Base-by-base conservation (phyloP, 92 coral and sea anemone species). In the Epizoanthus illoricatus region DNA sequence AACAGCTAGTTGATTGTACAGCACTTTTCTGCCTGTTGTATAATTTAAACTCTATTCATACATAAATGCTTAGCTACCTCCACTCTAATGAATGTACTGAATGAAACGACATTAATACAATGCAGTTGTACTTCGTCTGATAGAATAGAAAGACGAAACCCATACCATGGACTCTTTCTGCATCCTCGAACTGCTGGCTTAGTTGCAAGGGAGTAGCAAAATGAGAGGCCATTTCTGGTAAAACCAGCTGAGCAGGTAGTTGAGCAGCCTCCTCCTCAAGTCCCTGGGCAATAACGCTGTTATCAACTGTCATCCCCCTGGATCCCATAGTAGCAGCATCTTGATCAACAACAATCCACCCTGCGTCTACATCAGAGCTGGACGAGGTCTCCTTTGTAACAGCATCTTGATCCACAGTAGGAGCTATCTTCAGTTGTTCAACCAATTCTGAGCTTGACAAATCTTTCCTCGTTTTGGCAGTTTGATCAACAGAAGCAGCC, bases 131-230 rank as follows among this genome's bases (percentile, higher is more conserved):
- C 56, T 1, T 49, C 15, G 11, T 49, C 9, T 49, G 15, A 49
- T 7, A 49, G 11, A 49, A 49, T 8, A 0, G 9, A 0, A 49
- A 49, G 11, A 45, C 8, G 56, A 0, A 49, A 49, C 13, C 9
- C 56, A 49, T 80, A 91, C 94, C 94, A 81, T 84, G 76, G 5
- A 84, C 94, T 88, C 87, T 78, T 69, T 80, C 85, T 0, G 88
- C 74, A 73, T 85, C 45, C 56, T n/a, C 81, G 28, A 84, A 60
- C 40, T 61, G 56, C 28, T 36, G 42, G 69, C 68, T 19, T 45
- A 70, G 18, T n/a, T 33, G 36, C 41, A 52, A 71, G 39, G 81
- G 52, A 7, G 58, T 62, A 43, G 23, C 33, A 49, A 69, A 85
- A 75, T 23, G 17, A 39, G 40, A 20, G 7, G 67, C 10, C 33